phyloP scores from a whole-genome alignment of 35 echinoderm and acorn worm genomes.

The Ophiothrix spiculata region DNA sequence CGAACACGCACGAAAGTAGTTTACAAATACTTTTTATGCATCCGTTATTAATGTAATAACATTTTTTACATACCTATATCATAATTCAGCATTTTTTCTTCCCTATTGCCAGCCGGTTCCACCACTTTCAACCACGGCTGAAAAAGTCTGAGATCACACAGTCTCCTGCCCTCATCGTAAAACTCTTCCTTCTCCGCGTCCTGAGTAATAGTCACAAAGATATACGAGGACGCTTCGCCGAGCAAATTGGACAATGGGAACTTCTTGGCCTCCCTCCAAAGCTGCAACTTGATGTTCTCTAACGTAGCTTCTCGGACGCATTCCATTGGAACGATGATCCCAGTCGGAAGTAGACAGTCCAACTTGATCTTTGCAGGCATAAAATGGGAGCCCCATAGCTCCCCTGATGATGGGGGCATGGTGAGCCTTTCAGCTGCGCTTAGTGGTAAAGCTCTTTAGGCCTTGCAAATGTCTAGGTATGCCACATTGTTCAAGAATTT shows the following conservation, averaged over 20 bases:
- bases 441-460: too few species aligned
- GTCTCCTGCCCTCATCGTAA: constrained; percentile 85
- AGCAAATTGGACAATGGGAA: constrained; percentile 64
- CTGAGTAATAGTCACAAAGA: constrained; percentile 95
- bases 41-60: too few species aligned
- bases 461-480: too few species aligned
- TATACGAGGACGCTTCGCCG: constrained; percentile 83
- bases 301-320: constrained; percentile 90
- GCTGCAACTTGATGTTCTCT: constrained; percentile 73
- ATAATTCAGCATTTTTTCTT: constrained; percentile 99
- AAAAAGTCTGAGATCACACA: constrained; percentile 91
- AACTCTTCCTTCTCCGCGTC: constrained; percentile 96
- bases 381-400: constrained; percentile 94
- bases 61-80: constrained; percentile 93
- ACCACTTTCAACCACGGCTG: constrained; percentile 92
- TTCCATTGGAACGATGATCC: constrained; percentile 81
- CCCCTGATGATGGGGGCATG: constrained; percentile 99
- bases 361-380: constrained; percentile 91
- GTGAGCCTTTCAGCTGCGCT: neutral
- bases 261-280: constrained; percentile 80
- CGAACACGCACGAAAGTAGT: too few species aligned
- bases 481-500: too few species aligned
- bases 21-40: too few species aligned
- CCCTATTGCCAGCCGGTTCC: constrained; percentile 90
- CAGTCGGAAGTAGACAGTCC: constrained; percentile 87